Base-by-base conservation (phyloP, 1,140 invertebrate genomes). In the Panagrolaimus sp. region DNA sequence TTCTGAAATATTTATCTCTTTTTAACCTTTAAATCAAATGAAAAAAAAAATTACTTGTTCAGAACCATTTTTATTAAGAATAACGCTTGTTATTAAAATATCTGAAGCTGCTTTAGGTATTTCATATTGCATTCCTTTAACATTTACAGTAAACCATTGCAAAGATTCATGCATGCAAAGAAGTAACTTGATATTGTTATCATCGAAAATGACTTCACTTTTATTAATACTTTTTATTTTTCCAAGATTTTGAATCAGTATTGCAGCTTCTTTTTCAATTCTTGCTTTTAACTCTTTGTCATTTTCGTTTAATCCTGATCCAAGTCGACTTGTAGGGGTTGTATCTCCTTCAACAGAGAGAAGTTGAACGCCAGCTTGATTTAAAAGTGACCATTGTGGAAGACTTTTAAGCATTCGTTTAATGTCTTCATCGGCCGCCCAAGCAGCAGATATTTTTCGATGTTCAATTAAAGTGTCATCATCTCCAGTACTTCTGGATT, bases 341-440 rank as follows among this genome's bases (percentile, higher is more conserved):
- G 14, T 16, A 14, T 38, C 46, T 0, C 20, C 14, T 11, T 53
- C 67, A 48, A 45, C 25, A 13, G 65, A 42, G 47, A 68, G 38
- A 16, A 42, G 20, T 53, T 69, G 42, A 16, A 43, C 38, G 16
- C 38, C 27, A 9, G 43, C 27, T 45, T 73, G 64, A 45, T 61
- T 65, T 46, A 62, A 46, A 45, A 71, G 63, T n/a, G 68, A 53
- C 77, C 77, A 78, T 23, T 62, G 77, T 4, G 75, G 78, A 16
- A 78, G 61, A 48, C 72, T 70, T 64, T 80, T 78, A 43, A 86
- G 87, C 84, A 93, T 92, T 70, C 92, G 85, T 83, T 89, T 92
- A 66, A 96, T 95, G 82, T 96, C 93, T 73, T 93, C 91, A 84
- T 96, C 93, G 73, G 92, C 91, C 1, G 93, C 87, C 93, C 93